Base-by-base conservation (phyloP, 2,113 vertebrate genomes). In the Sclerurus mexicanus region DNA sequence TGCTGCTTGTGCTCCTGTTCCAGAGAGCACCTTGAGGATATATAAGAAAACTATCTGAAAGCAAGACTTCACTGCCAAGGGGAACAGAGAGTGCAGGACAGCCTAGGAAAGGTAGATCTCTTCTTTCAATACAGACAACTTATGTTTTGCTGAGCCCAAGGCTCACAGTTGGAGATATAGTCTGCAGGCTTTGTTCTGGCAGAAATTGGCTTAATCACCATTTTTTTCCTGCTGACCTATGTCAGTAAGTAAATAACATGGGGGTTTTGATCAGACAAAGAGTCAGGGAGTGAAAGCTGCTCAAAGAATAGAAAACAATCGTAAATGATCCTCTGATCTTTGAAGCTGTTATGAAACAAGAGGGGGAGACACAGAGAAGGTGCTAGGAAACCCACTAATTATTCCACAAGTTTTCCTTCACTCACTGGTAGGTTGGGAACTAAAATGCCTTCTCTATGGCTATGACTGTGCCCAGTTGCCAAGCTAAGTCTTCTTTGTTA, bases 181-280 rank as follows among this genome's bases (percentile, higher is more conserved):
- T 14, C 74, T 85, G 67, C 44, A 75, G 86, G 62, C 81, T 96
- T 94, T 87, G 58, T 67, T 89, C 79, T 90, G 73, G 84, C 91
- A 94, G 85, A 92, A 92, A 92, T 90, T 85, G 24, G 56, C 78
- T 89, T 89, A 94, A 92, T 95, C 95, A 96, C 95, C 55, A 25
- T 76, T 93, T 87, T 75, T 59, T 30, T 37, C 46, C 75, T 85
- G 85, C 85, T 96, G 92, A 96, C 90, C 92, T 81, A n/a, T 76
- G 82, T 66, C 78, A 94, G 80, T 90, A 93, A 95, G 89, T 69
- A 91, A 97, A 95, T 63, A 94, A 89, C 73, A 73, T 52, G 71
- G 46, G 18, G 4, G 27, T 79, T 95, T 74, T 93, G 77, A 95
- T 90, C 88, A 94, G 94, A 94, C 58, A 85, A 80, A 75, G 66